Base-by-base conservation (phyloP, 1,140 invertebrate genomes). In the Diplogasteroides magnus region DNA sequence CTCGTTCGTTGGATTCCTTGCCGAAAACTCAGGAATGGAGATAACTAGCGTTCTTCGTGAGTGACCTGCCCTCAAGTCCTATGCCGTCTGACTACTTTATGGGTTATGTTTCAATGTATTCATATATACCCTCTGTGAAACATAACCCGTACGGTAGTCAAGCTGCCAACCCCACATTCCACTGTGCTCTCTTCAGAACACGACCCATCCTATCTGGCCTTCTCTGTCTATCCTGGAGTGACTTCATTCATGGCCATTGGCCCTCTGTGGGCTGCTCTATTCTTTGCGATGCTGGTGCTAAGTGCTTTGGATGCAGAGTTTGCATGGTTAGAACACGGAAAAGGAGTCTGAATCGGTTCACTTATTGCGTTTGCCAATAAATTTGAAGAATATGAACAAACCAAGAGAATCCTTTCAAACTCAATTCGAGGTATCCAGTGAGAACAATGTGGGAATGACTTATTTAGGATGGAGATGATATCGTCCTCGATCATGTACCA, bases 261-360 rank as follows among this genome's bases (percentile, higher is more conserved):
- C 13, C 70, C 68, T 31, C 32, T 80, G 1, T 80, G 78, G 78
- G 78, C 79, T 19, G 72, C 75, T 0, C 66, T 80, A n/a, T 80
- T 80, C 64, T 80, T 80, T 67, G 74, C 65, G n/a, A 82, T 80
- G 74, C 58, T 80, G 11, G 77, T 77, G 23, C 29, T 80, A 13
- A 80, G 79, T 0, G 78, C 77, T n/a, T 56, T 79, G 11, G 78
- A 80, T 64, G 78, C 79, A 2, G 78, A 80, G 64, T 80, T 81
- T 68, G 78, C 78, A 3, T 79, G 78, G 77, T 80, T 61, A 15
- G 65, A n/a, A n/a, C n/a, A n/a, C n/a, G n/a, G n/a, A n/a, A n/a
- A n/a, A n/a, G n/a, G n/a, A 25, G 26, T 37, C 69, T 2, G 6
- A 3, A 23, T n/a, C 31, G n/a, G n/a, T n/a, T n/a, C n/a, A n/a